Evolutionary conservation across 2,888 invertebrate genomes (phyloP).

Genomic region (Tinea pellionella): DNA sequence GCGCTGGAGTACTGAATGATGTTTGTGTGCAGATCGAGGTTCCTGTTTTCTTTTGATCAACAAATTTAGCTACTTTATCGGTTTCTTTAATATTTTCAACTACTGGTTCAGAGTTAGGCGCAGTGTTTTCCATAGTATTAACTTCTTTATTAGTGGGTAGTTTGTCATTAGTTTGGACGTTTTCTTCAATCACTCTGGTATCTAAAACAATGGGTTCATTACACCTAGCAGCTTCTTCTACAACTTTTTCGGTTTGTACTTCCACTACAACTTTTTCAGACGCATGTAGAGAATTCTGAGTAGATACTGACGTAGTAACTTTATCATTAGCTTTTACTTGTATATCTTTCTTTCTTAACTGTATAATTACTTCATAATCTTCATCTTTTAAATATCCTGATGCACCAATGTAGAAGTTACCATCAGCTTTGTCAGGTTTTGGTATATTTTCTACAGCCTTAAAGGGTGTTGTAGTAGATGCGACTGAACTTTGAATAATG

Average conservation of each 20-base stretch:
- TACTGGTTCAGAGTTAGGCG: background rate
- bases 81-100: background rate
- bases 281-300: background rate
- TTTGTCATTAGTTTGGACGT: background rate
- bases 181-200: background rate
- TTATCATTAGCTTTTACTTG: background rate
- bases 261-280: background rate
- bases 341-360: constrained; percentile 45
- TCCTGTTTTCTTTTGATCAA: constrained; percentile 19
- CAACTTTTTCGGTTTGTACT: background rate
- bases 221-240: background rate
- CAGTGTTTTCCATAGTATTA: background rate
- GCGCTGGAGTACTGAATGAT: constrained; percentile 26
- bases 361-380: constrained; percentile 56
- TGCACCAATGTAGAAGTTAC: constrained; percentile 52
- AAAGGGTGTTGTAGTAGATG: background rate
- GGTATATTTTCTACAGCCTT: background rate
- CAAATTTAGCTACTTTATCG: constrained; percentile 20
- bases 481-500: background rate
- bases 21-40: constrained; percentile 47
- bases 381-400: constrained; percentile 47
- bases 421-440: constrained; percentile 17
- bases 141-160: background rate
- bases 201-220: background rate
- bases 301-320: background rate